Evolutionary conservation across 2,797 vertebrate genomes (phyloP).

Genomic region (Corythornis leucogaster): DNA sequence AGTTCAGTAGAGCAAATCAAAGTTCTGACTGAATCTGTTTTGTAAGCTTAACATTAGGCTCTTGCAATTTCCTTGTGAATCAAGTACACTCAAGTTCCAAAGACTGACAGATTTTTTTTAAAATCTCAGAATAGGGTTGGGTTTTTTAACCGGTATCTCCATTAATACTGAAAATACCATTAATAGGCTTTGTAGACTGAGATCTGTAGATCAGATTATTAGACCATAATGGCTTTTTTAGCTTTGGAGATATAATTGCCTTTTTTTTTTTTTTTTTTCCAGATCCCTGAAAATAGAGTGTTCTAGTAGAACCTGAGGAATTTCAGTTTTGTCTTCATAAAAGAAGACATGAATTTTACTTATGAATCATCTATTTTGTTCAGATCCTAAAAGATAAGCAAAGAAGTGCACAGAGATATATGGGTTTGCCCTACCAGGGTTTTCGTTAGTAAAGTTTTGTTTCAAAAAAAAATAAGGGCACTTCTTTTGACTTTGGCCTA

Average conservation of each 20-base stretch:
- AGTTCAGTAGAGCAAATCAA: not conserved
- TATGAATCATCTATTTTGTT: too few relatives aligned
- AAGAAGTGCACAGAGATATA: too few relatives aligned
- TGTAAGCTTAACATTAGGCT: not conserved
- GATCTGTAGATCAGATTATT: not conserved
- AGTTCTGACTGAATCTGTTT: not conserved
- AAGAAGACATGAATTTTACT: too few relatives aligned
- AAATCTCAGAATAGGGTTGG: not conserved
- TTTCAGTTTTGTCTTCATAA: not conserved
- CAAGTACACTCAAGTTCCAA: not conserved
- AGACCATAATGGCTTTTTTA: not conserved
- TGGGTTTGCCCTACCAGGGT: too few relatives aligned
- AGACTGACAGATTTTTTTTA: not conserved
- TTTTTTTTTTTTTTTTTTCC: slow-evolving; percentile 7
- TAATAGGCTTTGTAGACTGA: not conserved
- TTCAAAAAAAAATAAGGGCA: too few relatives aligned
- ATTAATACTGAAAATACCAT: not conserved
- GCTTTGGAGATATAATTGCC: not conserved
- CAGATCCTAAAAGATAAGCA: too few relatives aligned
- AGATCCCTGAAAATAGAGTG: not conserved
- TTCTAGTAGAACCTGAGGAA: not conserved
- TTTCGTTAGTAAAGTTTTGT: too few relatives aligned
- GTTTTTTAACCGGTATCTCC: not conserved
- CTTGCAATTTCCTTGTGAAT: not conserved
- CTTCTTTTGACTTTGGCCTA: too few relatives aligned